Evolutionary conservation across 2,888 invertebrate genomes (phyloP).

Genomic region (Brenthis daphne): DNA sequence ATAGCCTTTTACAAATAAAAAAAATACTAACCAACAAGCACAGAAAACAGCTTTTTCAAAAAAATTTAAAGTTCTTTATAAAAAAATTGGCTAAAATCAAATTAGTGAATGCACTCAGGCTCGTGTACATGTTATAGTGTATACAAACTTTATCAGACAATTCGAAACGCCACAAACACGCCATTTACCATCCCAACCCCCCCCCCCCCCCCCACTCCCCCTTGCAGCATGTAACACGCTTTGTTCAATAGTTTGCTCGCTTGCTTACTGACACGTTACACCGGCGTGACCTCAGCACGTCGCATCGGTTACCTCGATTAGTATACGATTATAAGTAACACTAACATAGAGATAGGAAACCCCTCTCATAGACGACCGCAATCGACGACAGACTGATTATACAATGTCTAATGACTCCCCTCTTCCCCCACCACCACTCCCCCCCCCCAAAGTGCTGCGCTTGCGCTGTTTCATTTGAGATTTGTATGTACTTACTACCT

Average conservation of each 20-base stretch:
- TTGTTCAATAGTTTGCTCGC: too few species aligned
- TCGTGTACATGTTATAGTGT: slow-evolving; percentile 9
- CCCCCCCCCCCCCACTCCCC: not conserved
- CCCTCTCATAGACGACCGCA: not conserved
- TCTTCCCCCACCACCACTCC: too few species aligned
- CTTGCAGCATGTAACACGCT: not conserved
- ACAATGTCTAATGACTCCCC: not conserved
- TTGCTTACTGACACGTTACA: too few species aligned
- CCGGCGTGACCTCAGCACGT: not conserved
- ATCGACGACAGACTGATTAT: not conserved
- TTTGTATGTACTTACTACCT: slow-evolving; percentile 9
- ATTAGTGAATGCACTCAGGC: too few species aligned
- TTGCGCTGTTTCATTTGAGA: not conserved
- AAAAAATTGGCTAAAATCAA: too few species aligned
- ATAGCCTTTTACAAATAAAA: too few species aligned
- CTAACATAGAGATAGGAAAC: not conserved
- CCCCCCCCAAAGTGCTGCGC: too few species aligned
- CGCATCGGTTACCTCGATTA: slow-evolving; percentile 19
- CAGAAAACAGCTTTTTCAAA: too few species aligned
- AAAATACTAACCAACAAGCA: too few species aligned
- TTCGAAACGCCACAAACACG: not conserved
- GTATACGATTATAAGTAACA: slow-evolving; percentile 19
- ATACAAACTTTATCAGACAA: not conserved
- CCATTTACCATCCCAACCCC: too few species aligned
- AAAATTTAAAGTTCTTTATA: too few species aligned